Conservation (phyloP, 2,113 vertebrate genomes). For the Oophaga pumilio region DNA sequence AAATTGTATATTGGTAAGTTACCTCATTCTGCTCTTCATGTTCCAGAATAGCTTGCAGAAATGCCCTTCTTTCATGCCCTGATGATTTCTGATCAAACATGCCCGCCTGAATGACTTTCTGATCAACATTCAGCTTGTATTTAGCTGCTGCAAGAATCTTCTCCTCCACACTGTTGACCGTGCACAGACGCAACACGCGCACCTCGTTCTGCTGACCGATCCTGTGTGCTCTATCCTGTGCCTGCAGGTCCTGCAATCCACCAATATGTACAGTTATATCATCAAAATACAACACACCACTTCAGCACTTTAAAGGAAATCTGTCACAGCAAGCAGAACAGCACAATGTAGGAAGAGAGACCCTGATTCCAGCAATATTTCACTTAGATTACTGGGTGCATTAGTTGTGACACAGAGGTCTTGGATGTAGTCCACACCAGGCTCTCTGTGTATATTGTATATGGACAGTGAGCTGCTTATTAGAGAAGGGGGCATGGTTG, state of each 20-base stretch:
- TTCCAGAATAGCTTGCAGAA: conserved; percentile 86
- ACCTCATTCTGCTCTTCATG: conserved; percentile 91
- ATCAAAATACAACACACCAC: too few species aligned
- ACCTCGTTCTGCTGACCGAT: conserved; percentile 90
- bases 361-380: too few species aligned
- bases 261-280: not conserved
- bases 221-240: conserved; percentile 85
- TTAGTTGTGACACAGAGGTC: too few species aligned
- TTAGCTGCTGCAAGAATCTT: conserved; percentile 89
- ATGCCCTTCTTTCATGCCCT: conserved; percentile 83
- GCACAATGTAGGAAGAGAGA: too few species aligned
- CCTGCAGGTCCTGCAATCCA: conserved; percentile 81
- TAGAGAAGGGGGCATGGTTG: too few species aligned
- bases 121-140: conserved; percentile 89
- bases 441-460: too few species aligned
- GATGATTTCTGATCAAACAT: conserved; percentile 94
- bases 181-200: conserved; percentile 83
- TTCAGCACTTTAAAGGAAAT: too few species aligned
- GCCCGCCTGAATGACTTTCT: conserved; percentile 89
- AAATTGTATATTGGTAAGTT: not conserved
- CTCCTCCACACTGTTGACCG: conserved; percentile 89
- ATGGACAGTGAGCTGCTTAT: too few species aligned
- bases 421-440: too few species aligned
- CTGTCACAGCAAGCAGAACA: too few species aligned
- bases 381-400: too few species aligned